These are phyloP conservation scores for Hydrophis major DNA, from an alignment of 2,797 vertebrate species.

Conservation along the genomic window DNA sequence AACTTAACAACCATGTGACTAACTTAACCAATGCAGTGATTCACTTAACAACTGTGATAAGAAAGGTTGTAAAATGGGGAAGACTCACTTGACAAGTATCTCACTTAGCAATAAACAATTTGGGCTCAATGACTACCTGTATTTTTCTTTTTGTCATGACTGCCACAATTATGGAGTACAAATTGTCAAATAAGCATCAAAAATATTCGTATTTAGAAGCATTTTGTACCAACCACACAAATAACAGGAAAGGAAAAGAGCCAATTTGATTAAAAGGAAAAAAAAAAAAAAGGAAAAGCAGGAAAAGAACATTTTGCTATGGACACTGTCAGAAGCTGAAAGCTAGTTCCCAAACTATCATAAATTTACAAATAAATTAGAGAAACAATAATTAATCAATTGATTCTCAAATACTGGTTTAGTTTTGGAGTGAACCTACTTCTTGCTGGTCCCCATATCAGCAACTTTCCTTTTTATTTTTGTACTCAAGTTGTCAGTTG, in stretches of 20 bases:
- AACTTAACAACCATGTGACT: neutral
- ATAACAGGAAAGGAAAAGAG: neutral
- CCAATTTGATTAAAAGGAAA: neutral
- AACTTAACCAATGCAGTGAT: neutral
- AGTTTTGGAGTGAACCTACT: neutral
- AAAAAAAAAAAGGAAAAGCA: neutral
- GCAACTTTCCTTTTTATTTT: neutral
- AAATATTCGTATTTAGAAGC: neutral
- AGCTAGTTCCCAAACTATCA: neutral
- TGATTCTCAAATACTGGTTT: neutral
- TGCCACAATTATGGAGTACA: neutral
- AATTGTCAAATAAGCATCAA: neutral
- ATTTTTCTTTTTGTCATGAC: neutral
- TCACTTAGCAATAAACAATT: neutral
- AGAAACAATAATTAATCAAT: neutral
- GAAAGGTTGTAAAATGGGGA: neutral
- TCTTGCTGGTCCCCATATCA: neutral
- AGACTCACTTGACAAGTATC: neutral
- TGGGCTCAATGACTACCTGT: neutral
- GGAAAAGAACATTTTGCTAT: neutral
- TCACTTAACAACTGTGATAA: neutral
- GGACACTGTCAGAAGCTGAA: neutral
- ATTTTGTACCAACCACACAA: neutral
- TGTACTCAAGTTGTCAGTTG: neutral
- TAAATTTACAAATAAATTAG: neutral